These are phyloP conservation scores for Cassiopea xamachana DNA, from an alignment of 30 jellyfish, hydroid and myxozoan species.

Conservation along the genomic window DNA sequence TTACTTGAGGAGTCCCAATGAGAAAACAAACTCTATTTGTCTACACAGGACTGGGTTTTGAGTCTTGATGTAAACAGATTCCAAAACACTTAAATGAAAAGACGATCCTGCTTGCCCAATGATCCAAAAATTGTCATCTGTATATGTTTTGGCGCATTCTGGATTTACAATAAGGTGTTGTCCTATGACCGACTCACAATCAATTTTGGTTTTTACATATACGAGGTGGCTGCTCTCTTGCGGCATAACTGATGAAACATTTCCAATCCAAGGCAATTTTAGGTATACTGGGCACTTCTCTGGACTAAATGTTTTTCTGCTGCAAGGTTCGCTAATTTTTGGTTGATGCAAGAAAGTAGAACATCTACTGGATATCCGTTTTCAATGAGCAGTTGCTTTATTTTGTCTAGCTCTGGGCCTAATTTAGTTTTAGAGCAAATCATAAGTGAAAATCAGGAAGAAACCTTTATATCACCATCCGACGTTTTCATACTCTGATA, in stretches of 20 bases:
- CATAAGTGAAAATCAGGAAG: background rate
- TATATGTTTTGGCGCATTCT: background rate
- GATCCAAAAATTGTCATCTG: background rate
- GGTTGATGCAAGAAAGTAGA: background rate
- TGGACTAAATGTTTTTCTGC: background rate
- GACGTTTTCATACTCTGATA: too few species aligned
- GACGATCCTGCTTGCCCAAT: background rate
- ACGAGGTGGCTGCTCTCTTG: background rate
- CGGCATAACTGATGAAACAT: background rate
- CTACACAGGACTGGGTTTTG: background rate
- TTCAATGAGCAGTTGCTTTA: background rate
- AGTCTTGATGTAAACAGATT: background rate
- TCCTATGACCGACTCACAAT: background rate
- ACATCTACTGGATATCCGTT: background rate
- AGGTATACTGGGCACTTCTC: background rate
- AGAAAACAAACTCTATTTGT: conserved; percentile 4
- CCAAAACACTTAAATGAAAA: background rate
- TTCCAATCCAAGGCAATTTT: background rate
- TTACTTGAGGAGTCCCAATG: background rate
- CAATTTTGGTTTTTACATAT: background rate
- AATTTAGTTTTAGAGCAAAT: background rate
- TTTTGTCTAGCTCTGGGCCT: background rate
- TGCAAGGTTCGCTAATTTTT: background rate
- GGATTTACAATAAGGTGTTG: background rate
- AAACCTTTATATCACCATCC: too few species aligned